Conservation (phyloP, 2,113 vertebrate species). For the Meleagris gallopavo region DNA sequence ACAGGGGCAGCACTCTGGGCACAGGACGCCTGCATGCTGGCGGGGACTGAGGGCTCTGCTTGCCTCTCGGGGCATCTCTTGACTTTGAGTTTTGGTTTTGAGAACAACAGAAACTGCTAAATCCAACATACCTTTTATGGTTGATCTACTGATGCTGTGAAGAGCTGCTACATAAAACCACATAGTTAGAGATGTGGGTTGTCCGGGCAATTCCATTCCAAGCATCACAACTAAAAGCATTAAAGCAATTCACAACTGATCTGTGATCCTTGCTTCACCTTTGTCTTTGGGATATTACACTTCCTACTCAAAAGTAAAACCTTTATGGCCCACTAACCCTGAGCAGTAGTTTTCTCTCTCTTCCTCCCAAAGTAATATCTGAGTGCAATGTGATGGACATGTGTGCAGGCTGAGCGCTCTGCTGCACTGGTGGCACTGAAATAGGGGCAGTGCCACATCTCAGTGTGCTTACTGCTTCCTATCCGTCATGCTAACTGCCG, state of each 20-base stretch:
- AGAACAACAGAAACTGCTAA: background rate
- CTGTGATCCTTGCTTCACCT: background rate
- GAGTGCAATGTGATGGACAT: background rate
- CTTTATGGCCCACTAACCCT: background rate
- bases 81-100: background rate
- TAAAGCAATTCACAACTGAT: background rate
- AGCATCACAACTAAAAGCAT: background rate
- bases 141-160: background rate
- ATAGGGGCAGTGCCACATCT: conserved; percentile 42
- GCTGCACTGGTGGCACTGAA: conserved; percentile 19
- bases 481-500: background rate
- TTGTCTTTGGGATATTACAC: background rate
- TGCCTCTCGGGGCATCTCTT: background rate
- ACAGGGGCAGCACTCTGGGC: background rate
- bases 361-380: background rate
- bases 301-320: background rate
- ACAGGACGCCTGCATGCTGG: background rate
- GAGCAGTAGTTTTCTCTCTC: background rate
- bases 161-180: background rate
- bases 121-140: background rate
- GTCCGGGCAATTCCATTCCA: background rate
- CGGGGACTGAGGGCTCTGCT: background rate
- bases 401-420: background rate
- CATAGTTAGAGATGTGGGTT: background rate
- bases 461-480: background rate